Evolutionary conservation across 2,113 vertebrate genomes (phyloP).

Genomic region (Mormyrus iriodes): DNA sequence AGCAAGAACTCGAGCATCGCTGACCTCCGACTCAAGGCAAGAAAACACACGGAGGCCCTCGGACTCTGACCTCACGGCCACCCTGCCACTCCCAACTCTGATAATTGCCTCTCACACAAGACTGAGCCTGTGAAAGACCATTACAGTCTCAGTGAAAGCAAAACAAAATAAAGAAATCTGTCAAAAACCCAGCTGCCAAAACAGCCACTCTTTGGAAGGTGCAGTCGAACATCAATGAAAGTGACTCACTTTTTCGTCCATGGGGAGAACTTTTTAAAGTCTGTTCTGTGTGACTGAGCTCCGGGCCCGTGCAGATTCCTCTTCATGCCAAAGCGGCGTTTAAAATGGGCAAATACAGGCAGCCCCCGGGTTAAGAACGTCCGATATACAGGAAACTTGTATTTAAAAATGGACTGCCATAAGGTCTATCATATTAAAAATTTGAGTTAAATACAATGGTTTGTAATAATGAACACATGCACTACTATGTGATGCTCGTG

Average conservation of each 20-base stretch:
- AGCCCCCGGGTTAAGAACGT: not conserved
- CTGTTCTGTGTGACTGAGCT: conserved; percentile 69
- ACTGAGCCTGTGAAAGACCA: conserved; percentile 65
- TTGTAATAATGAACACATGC: not conserved
- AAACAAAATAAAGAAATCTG: conserved; percentile 49
- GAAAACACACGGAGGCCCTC: conserved; percentile 90
- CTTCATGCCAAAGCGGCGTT: conserved; percentile 68
- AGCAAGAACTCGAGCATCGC: conserved; percentile 98
- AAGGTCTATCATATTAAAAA: not conserved
- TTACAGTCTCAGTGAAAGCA: conserved; percentile 67
- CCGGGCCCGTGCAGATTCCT: conserved; percentile 72
- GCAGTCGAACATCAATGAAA: conserved; percentile 71
- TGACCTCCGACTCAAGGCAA: conserved; percentile 94
- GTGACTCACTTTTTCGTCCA: conserved; percentile 64
- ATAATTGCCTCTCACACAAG: conserved; percentile 70
- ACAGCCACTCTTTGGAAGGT: conserved; percentile 70
- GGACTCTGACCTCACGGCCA: conserved; percentile 80
- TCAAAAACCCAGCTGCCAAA: conserved; percentile 76
- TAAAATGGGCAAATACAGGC: conserved; percentile 42
- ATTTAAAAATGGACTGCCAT: not conserved
- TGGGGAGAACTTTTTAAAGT: conserved; percentile 65
- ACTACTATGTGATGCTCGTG: not conserved
- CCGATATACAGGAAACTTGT: not conserved
- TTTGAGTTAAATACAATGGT: not conserved
- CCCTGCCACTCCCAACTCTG: conserved; percentile 32